Evolutionary conservation across 2,113 vertebrate species (phyloP).

Genomic region (Eretmochelys imbricata): DNA sequence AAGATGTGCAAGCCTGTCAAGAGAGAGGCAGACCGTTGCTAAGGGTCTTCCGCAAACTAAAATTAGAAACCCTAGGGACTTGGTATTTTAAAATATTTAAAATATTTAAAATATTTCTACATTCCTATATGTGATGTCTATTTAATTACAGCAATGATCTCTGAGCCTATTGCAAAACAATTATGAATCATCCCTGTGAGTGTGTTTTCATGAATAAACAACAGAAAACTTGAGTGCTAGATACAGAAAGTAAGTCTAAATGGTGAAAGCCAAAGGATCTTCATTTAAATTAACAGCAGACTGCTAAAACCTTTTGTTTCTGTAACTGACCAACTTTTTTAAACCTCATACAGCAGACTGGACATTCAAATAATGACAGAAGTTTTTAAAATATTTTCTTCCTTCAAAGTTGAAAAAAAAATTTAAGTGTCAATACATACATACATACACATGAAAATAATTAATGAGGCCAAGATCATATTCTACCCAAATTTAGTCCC

Average conservation of each 20-base stretch:
- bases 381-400: not conserved
- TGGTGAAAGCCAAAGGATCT: not conserved
- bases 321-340: not conserved
- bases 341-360: not conserved
- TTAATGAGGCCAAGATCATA: too few species aligned
- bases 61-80: not conserved
- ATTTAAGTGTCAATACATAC: not conserved
- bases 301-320: not conserved
- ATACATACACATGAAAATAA: not conserved
- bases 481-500: too few species aligned
- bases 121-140: not conserved
- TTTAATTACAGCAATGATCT: not conserved
- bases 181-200: not conserved
- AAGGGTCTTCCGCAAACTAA: not conserved
- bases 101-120: slow-evolving; percentile 28
- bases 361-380: not conserved
- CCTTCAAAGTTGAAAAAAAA: not conserved
- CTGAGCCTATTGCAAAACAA: not conserved
- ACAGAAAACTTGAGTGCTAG: not conserved
- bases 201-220: not conserved
- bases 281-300: not conserved
- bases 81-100: slow-evolving; percentile 22
- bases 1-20: not conserved
- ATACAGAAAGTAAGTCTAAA: not conserved
- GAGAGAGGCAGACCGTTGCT: not conserved